Percentiles rank a stretch among this genome's conserved stretches.
phyloP scores from a whole-genome alignment of 2,888 invertebrate genomes.

The Yponomeuta malinellus region DNA sequence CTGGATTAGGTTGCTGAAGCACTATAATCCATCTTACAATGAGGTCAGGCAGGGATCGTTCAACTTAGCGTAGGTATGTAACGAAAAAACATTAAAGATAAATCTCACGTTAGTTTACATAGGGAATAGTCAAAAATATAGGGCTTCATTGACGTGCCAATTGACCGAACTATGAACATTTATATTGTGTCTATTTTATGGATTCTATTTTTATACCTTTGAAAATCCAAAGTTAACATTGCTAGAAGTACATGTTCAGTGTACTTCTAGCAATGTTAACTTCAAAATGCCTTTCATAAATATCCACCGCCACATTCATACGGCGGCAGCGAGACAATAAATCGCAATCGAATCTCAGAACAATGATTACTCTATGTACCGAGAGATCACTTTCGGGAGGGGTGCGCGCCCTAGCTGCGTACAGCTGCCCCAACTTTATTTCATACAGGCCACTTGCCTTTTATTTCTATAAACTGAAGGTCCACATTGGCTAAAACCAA shows the following conservation, averaged over 20 bases:
- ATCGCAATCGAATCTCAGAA: slow-evolving; percentile 64
- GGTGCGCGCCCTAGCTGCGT: slow-evolving; percentile 75
- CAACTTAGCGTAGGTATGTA: not conserved
- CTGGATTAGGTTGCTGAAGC: not conserved
- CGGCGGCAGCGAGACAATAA: slow-evolving; percentile 31
- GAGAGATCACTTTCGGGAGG: slow-evolving; percentile 54
- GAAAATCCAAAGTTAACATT: not conserved
- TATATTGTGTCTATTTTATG: too few species aligned
- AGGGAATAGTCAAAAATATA: not conserved
- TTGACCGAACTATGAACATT: too few species aligned
- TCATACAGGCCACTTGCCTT: slow-evolving; percentile 7
- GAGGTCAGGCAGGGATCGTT: not conserved
- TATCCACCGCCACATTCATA: not conserved
- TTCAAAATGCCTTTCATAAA: not conserved
- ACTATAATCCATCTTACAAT: not conserved
- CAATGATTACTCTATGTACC: slow-evolving; percentile 40
- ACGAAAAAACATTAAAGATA: not conserved
- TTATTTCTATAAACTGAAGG: not conserved
- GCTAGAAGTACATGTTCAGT: not conserved
- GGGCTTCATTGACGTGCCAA: not conserved
- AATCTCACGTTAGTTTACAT: not conserved
- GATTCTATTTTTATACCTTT: too few species aligned
- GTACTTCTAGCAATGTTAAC: too few species aligned
- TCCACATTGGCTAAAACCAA: not conserved
- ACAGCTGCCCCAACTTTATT: slow-evolving; percentile 18